Percentiles rank a stretch among this genome's conserved stretches.
phyloP scores from a whole-genome alignment of 2,797 vertebrate genomes.

The Tolypeutes matacus region DNA sequence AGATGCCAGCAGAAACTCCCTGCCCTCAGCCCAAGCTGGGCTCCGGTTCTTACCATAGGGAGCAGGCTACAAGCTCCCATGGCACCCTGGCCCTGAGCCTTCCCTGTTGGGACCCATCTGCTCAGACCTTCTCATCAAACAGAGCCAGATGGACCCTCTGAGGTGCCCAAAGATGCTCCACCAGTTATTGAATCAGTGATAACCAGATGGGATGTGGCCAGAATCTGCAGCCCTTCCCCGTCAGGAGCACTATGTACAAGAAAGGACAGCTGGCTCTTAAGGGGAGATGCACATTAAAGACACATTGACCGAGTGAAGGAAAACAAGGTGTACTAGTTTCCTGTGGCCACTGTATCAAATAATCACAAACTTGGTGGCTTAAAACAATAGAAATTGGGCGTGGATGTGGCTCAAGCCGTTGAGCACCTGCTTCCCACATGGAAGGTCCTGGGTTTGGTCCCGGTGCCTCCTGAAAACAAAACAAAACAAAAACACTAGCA shows the following conservation, averaged over 20 bases:
- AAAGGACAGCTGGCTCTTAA: neutral
- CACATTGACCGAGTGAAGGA: neutral
- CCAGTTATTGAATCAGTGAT: neutral
- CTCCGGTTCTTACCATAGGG: neutral
- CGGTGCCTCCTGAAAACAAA: too few relatives aligned
- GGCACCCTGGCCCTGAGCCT: neutral
- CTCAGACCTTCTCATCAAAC: neutral
- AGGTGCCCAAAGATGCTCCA: too few relatives aligned
- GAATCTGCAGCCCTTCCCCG: neutral
- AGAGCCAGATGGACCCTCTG: neutral
- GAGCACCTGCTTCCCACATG: too few relatives aligned
- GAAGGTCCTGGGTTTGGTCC: too few relatives aligned
- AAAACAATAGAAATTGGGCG: too few relatives aligned
- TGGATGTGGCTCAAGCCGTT: too few relatives aligned
- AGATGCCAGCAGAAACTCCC: neutral
- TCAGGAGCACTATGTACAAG: neutral
- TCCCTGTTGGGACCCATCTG: too few relatives aligned
- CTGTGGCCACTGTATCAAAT: neutral
- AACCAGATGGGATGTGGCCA: fast-evolving
- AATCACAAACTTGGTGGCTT: too few relatives aligned
- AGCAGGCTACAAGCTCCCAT: neutral
- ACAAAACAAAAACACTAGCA: too few relatives aligned
- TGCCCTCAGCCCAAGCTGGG: neutral
- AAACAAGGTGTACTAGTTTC: neutral
- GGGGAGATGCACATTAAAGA: neutral